Evolutionary conservation across 2,888 invertebrate species (phyloP).

Genomic region (Nomada flava): DNA sequence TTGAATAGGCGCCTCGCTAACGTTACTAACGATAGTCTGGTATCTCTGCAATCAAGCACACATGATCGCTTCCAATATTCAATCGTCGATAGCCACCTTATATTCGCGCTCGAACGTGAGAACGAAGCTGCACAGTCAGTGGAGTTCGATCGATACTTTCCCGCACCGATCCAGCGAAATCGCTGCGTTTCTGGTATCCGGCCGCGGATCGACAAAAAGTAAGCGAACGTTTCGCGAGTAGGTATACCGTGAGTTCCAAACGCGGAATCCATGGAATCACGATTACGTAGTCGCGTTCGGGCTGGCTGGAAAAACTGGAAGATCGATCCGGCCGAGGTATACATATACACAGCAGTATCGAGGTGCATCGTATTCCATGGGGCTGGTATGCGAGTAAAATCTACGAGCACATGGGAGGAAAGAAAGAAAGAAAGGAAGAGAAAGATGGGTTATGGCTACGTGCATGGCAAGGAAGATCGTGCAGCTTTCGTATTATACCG

Average conservation of each 20-base stretch:
- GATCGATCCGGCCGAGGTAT: slow-evolving; percentile 47
- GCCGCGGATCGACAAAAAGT: not conserved
- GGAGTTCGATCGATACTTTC: not conserved
- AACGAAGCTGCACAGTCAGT: not conserved
- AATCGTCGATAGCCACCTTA: not conserved
- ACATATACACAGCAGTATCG: slow-evolving; percentile 25
- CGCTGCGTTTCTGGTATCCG: slow-evolving; percentile 2
- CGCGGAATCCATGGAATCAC: slow-evolving; percentile 33
- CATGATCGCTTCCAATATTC: not conserved
- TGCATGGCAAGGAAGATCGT: slow-evolving; percentile 36
- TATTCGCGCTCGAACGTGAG: slow-evolving; percentile 14
- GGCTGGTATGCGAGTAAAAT: slow-evolving; percentile 27
- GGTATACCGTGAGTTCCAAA: slow-evolving; percentile 1
- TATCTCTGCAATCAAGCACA: not conserved
- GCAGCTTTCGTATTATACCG: slow-evolving; percentile 46
- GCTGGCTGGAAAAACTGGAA: slow-evolving; percentile 19
- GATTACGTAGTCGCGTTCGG: slow-evolving; percentile 14
- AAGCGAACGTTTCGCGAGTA: not conserved
- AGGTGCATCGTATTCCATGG: slow-evolving; percentile 30
- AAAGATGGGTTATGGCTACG: slow-evolving; percentile 25
- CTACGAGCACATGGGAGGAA: slow-evolving; percentile 38
- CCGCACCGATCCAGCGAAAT: not conserved
- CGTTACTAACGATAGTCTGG: slow-evolving; percentile 5
- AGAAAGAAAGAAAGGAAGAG: not conserved
- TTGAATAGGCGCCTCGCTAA: not conserved